phyloP scores from a whole-genome alignment of 2,888 invertebrate genomes.

The Melanostoma scalare region DNA sequence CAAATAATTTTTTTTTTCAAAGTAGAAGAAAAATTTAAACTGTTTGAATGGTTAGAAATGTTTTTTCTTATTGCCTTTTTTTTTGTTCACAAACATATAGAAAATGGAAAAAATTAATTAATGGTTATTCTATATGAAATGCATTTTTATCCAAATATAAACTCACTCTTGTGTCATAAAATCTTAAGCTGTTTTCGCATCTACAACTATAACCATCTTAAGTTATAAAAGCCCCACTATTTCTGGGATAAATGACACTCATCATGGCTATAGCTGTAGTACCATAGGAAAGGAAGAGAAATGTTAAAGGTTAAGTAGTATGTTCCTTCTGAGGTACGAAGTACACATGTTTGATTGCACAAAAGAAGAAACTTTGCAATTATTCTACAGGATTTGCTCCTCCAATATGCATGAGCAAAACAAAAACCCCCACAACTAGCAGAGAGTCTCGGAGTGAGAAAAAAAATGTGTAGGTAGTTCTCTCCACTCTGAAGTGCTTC shows the following conservation, averaged over 20 bases:
- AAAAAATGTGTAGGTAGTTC: conserved; percentile 15
- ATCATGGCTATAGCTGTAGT: conserved; percentile 19
- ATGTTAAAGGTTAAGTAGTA: conserved; percentile 64
- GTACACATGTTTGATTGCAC: conserved; percentile 53
- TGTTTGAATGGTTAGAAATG: too few species aligned
- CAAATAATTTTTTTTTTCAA: too few species aligned
- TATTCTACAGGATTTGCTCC: conserved; percentile 67
- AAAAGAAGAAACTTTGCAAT: conserved; percentile 61
- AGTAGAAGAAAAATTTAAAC: too few species aligned
- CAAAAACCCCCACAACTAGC: conserved; percentile 38
- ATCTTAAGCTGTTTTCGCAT: conserved; percentile 12
- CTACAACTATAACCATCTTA: background rate
- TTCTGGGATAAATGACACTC: conserved; percentile 53
- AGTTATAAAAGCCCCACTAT: conserved; percentile 3
- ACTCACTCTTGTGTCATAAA: conserved; percentile 33
- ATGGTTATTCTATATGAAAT: conserved; percentile 25
- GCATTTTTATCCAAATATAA: conserved; percentile 9
- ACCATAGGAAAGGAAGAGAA: conserved; percentile 23
- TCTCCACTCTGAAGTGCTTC: conserved; percentile 50
- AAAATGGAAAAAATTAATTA: conserved; percentile 50
- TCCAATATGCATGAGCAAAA: conserved; percentile 61
- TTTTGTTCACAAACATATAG: too few species aligned
- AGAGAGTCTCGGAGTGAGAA: conserved; percentile 31
- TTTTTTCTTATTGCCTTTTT: too few species aligned
- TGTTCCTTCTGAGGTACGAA: conserved; percentile 40